Percentiles rank a stretch among this genome's conserved stretches.
phyloP scores from a whole-genome alignment of 1,140 invertebrate genomes.

The Eupristina koningsbergeri region DNA sequence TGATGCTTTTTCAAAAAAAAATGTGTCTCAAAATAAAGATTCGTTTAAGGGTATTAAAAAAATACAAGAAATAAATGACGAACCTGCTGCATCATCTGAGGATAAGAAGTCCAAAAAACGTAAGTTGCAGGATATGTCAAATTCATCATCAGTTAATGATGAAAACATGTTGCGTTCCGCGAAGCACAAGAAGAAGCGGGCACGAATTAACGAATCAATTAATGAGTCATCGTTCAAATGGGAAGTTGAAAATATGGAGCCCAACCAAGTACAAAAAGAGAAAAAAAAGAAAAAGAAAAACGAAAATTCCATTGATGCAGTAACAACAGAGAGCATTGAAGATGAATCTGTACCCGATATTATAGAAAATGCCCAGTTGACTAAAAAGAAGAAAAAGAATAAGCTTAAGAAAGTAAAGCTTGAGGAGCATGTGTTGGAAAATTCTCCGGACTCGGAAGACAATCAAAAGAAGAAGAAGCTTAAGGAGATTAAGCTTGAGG shows the following conservation, averaged over 20 bases:
- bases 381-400: conserved; percentile 26
- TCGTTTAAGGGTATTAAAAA: not conserved
- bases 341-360: not conserved
- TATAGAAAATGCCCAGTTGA: conserved; percentile 9
- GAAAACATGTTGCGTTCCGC: not conserved
- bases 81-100: not conserved
- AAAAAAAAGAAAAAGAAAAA: conserved; percentile 37
- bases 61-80: not conserved
- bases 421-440: not conserved
- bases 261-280: not conserved
- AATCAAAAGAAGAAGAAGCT: conserved; percentile 5
- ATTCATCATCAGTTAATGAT: conserved; percentile 11
- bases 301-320: no score
- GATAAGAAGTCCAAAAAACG: conserved; percentile 47
- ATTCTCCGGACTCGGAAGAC: conserved; percentile 14
- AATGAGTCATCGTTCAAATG: not conserved
- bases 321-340: not conserved
- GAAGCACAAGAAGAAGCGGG: conserved; percentile 17
- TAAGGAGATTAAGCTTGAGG: not conserved
- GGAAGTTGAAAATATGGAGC: conserved; percentile 9
- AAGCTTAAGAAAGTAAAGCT: not conserved
- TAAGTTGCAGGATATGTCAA: conserved; percentile 38
- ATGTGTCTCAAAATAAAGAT: conserved; percentile 22
- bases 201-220: conserved; percentile 3
- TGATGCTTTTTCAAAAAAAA: not conserved